Base-by-base conservation (phyloP, 2,797 vertebrate genomes). In the Brotula barbata region DNA sequence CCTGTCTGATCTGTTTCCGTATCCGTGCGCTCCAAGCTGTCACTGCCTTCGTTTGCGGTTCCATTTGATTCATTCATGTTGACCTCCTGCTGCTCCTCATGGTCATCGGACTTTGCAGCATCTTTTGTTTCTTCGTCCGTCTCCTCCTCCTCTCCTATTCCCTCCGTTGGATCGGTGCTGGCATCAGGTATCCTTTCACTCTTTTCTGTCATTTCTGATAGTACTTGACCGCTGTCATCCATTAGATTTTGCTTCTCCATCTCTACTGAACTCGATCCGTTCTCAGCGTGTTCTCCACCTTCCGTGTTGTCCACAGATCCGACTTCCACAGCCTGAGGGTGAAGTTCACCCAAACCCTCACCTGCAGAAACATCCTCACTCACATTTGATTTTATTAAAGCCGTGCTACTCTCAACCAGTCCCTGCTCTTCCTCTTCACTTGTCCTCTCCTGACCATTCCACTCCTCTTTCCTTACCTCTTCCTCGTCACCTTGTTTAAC, bases 261-360 rank as follows among this genome's bases (percentile, higher is more conserved):
- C 15, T 56, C 25, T 20, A 2, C 1, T 66, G 68, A 56, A 11
- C 21, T 48, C 14, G 5, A 14, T 23, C 15, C 21, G 25, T 22
- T 7, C 6, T 25, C 14, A 14, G 22, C 8, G 14, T 46, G 13
- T 25, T 25, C 9, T 25, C 14, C 10, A 2, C 14, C 14, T 23
- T n/a, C 25, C 8, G 25, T n/a, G 44, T 5, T 6, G 7, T 5
- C 15, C 44, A 15, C 21, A 46, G 20, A 46, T 20, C 3, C 2
- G 3, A 41, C 50, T 44, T 31, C 16, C 0, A 22, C 5, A 3
- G 23, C 49, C 16, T 46, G 19, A 52, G 23, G 9, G 48, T 12
- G 52, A 50, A 11, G 36, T 1, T 62, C 25, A 19, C 53, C 39
- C 17, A 25, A 47, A 65, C 56, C 59, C 47, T 58, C 21, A 7